Base-by-base conservation (phyloP, 2,888 invertebrate species). In the Mythimna vitellina region DNA sequence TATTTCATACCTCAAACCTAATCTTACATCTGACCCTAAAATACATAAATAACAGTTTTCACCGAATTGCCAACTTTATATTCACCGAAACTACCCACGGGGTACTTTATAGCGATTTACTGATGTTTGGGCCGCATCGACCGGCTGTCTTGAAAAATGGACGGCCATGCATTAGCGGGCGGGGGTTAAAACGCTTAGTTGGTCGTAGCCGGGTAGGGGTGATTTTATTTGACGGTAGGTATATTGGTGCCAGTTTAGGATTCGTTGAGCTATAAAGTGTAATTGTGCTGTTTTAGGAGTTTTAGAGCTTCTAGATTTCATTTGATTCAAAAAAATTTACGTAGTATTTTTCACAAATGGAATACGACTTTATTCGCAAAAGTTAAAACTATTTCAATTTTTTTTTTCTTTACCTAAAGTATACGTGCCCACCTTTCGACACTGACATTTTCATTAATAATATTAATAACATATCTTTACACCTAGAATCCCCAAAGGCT, bases 61-160 rank as follows among this genome's bases (percentile, higher is more conserved):
- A 78, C 84, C 82, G 65, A 81, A 86, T 85, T 85, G 81, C 84
- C 78, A 83, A 84, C 84, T 76, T 84, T 86, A 85, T 87, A 85
- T 86, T 85, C 87, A 81, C 79, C 78, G 56, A 83, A 88, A 89
- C 87, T 85, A 86, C 87, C 88, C 87, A 82, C 86, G 86, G 85
- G 87, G 87, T 88, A 90, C 89, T 92, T 92, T 91, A 91, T 90
- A 89, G 83, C 90, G 93, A 93, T 93, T 94, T 93, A 93, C 91
- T 88, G 90, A 91, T 91, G 89, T 92, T 89, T 88, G 89, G 90
- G 88, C 87, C 89, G 83, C 89, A 91, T 92, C 88, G 89, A 89
- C 88, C 89, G 87, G 86, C 89, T 87, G 91, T 89, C 90, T 90
- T 90, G 92, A 93, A 93, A 93, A 94, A 93, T 92, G 90, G 91